A percentile compares a stretch with the other conserved stretches of the same genome.
Evolutionary conservation across 2,797 vertebrate species (phyloP).

Genomic region (Apogon hyalosoma): DNA sequence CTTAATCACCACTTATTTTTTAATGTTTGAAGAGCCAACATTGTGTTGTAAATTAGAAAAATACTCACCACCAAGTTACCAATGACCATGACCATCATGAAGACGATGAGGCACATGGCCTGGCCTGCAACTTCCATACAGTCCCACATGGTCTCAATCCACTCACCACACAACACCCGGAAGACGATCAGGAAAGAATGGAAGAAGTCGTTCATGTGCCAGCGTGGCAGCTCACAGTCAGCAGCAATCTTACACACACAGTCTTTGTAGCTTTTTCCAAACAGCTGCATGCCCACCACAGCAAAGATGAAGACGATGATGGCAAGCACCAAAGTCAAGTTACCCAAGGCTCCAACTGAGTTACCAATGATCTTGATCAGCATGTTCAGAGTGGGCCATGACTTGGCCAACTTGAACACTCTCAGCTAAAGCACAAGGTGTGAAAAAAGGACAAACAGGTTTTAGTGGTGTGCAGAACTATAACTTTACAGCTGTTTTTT

Average conservation of each 20-base stretch:
- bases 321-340: constrained; percentile 97
- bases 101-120: constrained; percentile 97
- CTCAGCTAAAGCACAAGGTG: constrained; percentile 85
- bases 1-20: background rate
- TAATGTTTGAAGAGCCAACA: background rate
- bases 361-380: constrained; percentile 99
- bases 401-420: constrained; percentile 99
- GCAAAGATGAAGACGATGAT: constrained; percentile 99
- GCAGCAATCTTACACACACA: constrained; percentile 95
- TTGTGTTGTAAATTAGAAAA: background rate
- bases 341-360: constrained; percentile 97
- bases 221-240: constrained; percentile 93
- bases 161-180: constrained; percentile 97
- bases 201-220: constrained; percentile 99
- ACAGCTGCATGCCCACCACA: constrained; percentile 99
- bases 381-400: constrained; percentile 99
- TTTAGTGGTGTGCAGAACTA: constrained; percentile 15
- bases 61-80: constrained; percentile 97
- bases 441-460: constrained; percentile 19
- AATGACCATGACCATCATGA: constrained; percentile 99
- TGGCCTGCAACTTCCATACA: constrained; percentile 99
- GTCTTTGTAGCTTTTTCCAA: constrained; percentile 99
- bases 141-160: constrained; percentile 99
- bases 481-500: background rate
- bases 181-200: constrained; percentile 99